phyloP scores from a whole-genome alignment of 2,888 invertebrate genomes.

The Craniophora ligustri region DNA sequence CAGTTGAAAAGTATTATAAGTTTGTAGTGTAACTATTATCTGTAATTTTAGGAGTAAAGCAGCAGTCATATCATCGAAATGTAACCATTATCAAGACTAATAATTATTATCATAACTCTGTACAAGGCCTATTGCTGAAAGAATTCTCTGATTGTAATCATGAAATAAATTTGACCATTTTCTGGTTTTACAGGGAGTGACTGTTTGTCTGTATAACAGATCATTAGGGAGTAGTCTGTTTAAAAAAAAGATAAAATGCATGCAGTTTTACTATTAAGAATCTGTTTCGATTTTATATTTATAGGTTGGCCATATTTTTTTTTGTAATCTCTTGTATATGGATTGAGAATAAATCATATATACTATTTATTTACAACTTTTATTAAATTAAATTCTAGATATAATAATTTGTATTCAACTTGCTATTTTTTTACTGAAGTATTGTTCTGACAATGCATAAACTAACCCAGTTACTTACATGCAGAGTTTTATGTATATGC shows the following conservation, averaged over 20 bases:
- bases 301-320: slow-evolving; percentile 71
- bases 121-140: neutral
- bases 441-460: too few relatives aligned
- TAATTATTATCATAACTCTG: too few relatives aligned
- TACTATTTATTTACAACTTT: slow-evolving; percentile 51
- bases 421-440: too few relatives aligned
- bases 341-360: slow-evolving; percentile 68
- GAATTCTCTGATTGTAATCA: neutral
- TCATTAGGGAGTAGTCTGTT: neutral
- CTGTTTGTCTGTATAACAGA: slow-evolving; percentile 9
- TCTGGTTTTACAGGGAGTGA: slow-evolving; percentile 33
- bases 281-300: slow-evolving; percentile 41
- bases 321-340: slow-evolving; percentile 64
- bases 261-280: slow-evolving; percentile 26
- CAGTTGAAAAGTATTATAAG: slow-evolving; percentile 25
- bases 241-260: slow-evolving; percentile 24
- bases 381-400: too few relatives aligned
- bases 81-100: neutral
- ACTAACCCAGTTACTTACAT: too few relatives aligned
- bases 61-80: slow-evolving; percentile 17
- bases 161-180: slow-evolving; percentile 9
- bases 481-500: too few relatives aligned
- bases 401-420: too few relatives aligned
- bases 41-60: slow-evolving; percentile 23
- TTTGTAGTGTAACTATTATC: slow-evolving; percentile 21